Conservation (phyloP, 1,140 invertebrate genomes). For the Glossosoma conforme region DNA sequence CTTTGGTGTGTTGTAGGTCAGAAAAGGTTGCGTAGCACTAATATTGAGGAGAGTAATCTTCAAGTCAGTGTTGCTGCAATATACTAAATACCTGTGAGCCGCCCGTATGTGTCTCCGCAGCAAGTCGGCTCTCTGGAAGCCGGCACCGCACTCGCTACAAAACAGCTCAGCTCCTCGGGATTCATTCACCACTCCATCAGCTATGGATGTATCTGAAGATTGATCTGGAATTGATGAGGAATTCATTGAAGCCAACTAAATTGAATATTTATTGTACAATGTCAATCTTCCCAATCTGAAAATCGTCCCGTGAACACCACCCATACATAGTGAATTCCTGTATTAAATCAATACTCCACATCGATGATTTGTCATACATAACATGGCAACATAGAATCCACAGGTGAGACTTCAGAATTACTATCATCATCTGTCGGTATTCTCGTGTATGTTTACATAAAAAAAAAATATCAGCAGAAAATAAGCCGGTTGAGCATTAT, state of each 20-base stretch:
- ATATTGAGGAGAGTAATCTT: no score
- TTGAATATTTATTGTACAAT: neutral
- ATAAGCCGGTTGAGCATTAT: neutral
- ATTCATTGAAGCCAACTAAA: neutral
- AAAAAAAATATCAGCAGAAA: no score
- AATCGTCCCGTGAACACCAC: no score
- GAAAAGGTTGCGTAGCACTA: no score
- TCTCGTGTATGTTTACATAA: no score
- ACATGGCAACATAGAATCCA: no score
- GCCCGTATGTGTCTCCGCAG: slow-evolving; percentile 59
- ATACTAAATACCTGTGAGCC: slow-evolving; percentile 40
- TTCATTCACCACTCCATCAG: slow-evolving; percentile 48
- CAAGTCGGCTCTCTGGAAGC: slow-evolving; percentile 69
- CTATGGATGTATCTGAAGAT: slow-evolving; percentile 40
- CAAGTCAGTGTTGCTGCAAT: neutral
- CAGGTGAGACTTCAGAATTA: no score
- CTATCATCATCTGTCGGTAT: no score
- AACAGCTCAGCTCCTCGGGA: slow-evolving; percentile 55
- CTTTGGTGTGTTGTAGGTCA: no score
- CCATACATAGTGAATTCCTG: no score
- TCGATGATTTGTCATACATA: no score
- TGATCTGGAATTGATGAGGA: slow-evolving; percentile 31
- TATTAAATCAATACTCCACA: no score
- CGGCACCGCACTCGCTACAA: slow-evolving; percentile 69
- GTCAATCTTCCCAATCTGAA: neutral